phyloP scores from a whole-genome alignment of 2,797 vertebrate genomes.

The Cyprinodon diabolis region DNA sequence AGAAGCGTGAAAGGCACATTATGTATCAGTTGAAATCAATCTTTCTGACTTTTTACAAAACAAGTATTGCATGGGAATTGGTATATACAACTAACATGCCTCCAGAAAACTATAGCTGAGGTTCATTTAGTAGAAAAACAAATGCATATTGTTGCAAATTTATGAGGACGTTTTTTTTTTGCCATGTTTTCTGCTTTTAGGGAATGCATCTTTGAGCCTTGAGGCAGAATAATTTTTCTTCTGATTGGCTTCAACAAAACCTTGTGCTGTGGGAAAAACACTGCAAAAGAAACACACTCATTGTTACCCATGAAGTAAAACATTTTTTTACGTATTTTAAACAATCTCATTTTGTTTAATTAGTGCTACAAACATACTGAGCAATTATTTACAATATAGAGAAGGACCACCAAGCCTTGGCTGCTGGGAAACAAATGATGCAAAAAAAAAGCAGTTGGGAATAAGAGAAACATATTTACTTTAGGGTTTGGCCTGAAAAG shows the following conservation, averaged over 20 bases:
- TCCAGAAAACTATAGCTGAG: background rate
- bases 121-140: background rate
- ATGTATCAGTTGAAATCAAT: background rate
- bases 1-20: background rate
- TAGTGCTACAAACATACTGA: background rate
- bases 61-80: background rate
- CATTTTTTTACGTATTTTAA: background rate
- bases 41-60: background rate
- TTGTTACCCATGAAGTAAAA: background rate
- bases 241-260: background rate
- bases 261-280: background rate
- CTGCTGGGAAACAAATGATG: background rate
- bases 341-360: background rate
- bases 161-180: background rate
- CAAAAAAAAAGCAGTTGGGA: background rate
- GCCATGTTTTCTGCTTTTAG: background rate
- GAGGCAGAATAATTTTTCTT: background rate
- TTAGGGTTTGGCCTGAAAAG: background rate
- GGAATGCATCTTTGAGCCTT: background rate
- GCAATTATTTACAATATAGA: background rate
- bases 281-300: background rate
- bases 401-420: too few species aligned
- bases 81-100: background rate
- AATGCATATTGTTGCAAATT: background rate
- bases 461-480: background rate